Conservation (phyloP, 2,888 invertebrate species). For the Nesidiocoris tenuis region DNA sequence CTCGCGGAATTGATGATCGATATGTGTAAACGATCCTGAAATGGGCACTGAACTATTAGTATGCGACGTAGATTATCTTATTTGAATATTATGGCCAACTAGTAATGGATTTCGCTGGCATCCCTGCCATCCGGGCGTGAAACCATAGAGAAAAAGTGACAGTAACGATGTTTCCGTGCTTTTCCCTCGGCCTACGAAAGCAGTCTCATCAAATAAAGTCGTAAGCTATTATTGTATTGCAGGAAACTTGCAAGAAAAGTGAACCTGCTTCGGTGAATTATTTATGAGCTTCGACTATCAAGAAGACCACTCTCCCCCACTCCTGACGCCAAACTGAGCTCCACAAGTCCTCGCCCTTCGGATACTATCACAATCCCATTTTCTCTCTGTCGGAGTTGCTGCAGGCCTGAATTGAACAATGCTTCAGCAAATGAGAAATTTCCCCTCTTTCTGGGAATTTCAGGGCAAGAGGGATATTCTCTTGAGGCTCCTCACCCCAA, state of each 20-base stretch:
- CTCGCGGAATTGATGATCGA: no score
- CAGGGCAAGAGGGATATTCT: not conserved
- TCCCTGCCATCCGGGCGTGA: no score
- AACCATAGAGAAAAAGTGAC: conserved; percentile 33
- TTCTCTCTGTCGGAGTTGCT: not conserved
- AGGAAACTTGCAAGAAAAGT: conserved; percentile 42
- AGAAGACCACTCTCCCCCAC: conserved; percentile 13
- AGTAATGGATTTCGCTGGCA: no score
- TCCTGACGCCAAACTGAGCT: not conserved
- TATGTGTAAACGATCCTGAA: no score
- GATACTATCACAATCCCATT: not conserved
- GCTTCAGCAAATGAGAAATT: not conserved
- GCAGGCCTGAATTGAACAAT: not conserved
- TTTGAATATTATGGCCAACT: no score
- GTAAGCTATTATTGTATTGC: conserved; percentile 39
- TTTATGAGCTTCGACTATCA: conserved; percentile 42
- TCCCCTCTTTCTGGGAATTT: not conserved
- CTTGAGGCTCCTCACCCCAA: no score
- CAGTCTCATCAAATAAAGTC: conserved; percentile 39
- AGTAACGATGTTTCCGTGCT: conserved; percentile 35
- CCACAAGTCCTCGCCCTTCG: not conserved
- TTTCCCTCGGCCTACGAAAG: conserved; percentile 38
- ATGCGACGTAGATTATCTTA: no score
- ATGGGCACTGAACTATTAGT: no score
- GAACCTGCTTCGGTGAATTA: conserved; percentile 40